phyloP scores from a whole-genome alignment of 2,113 vertebrate genomes.

The Mobula hypostoma region DNA sequence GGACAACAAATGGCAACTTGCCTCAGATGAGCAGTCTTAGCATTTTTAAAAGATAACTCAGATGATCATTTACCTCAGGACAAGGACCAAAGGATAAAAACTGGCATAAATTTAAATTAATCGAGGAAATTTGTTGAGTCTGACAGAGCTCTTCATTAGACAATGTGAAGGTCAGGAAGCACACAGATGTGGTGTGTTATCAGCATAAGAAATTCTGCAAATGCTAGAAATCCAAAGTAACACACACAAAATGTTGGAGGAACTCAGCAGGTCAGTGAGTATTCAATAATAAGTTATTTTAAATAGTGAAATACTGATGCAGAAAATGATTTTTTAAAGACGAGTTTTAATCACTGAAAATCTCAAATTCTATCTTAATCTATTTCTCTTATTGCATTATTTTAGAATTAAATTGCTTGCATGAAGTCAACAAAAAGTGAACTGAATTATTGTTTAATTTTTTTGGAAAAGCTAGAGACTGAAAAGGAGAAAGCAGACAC shows the following conservation, averaged over 20 bases:
- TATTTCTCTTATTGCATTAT: not conserved
- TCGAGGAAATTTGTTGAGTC: not conserved
- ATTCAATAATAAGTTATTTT: not conserved
- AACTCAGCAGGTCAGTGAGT: not conserved
- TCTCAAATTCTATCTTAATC: not conserved
- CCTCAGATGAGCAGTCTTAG: not conserved
- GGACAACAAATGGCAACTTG: too few species aligned
- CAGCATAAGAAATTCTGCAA: too few species aligned
- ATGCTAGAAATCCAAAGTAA: too few species aligned
- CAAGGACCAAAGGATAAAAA: too few species aligned
- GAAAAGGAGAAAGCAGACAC: not conserved
- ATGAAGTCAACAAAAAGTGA: not conserved
- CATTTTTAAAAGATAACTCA: not conserved
- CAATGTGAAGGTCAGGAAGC: not conserved
- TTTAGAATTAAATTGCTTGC: not conserved
- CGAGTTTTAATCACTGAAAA: not conserved
- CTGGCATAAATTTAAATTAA: not conserved
- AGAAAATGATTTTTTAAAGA: not conserved
- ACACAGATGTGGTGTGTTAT: not conserved
- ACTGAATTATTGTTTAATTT: not conserved
- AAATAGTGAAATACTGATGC: not conserved
- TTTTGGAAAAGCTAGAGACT: not conserved
- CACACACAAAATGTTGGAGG: too few species aligned
- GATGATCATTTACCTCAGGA: not conserved
- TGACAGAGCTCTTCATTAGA: not conserved